phyloP scores from a whole-genome alignment of 2,888 invertebrate species.

The Drepanosiphum platanoidis region DNA sequence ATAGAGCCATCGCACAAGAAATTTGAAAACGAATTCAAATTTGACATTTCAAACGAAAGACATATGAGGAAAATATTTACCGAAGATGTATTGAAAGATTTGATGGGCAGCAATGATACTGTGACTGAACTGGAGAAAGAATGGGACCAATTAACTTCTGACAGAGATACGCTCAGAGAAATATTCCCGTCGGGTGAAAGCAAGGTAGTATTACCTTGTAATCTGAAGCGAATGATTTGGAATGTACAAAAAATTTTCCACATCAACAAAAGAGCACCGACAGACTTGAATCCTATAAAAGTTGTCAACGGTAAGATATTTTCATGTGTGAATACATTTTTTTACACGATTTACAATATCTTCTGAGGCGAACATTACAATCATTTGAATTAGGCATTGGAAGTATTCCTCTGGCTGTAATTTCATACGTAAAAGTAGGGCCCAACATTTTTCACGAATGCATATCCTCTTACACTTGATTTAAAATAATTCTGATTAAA shows the following conservation, averaged over 20 bases:
- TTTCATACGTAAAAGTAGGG: no score
- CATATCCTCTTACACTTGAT: no score
- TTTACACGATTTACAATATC: no score
- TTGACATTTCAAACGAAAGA: conserved; percentile 93
- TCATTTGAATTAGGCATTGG: no score
- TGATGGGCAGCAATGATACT: conserved; percentile 91
- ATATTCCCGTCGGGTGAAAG: conserved; percentile 98
- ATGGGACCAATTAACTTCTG: conserved; percentile 92
- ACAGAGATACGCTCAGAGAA: conserved; percentile 85
- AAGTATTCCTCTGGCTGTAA: no score
- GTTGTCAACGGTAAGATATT: conserved; percentile 79
- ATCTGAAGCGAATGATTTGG: conserved; percentile 98
- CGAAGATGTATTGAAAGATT: conserved; percentile 93
- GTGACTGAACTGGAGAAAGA: conserved; percentile 93
- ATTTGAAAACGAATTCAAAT: conserved; percentile 95
- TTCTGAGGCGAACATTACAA: no score
- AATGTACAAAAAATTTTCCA: conserved; percentile 99
- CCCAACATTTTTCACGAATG: no score
- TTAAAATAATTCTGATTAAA: no score
- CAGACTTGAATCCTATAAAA: conserved; percentile 92
- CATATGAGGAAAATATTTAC: conserved; percentile 88
- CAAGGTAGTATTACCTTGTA: conserved; percentile 97
- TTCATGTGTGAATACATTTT: no score
- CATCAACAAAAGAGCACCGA: conserved; percentile 92
- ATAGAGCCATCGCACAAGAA: conserved; percentile 94